phyloP scores from a whole-genome alignment of 1,140 invertebrate genomes.

The Heliconius eleuchia region DNA sequence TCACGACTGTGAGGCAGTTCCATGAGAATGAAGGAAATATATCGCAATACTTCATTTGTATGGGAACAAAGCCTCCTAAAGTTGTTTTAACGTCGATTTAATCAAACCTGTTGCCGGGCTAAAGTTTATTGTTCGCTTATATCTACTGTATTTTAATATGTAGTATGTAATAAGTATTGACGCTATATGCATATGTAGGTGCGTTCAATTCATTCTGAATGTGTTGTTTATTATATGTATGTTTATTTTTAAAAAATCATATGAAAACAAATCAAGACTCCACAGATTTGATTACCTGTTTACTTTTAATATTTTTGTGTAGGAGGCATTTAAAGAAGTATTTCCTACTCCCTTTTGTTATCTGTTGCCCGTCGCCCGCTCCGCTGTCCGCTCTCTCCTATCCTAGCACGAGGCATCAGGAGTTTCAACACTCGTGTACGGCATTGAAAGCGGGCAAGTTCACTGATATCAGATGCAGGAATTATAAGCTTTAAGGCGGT shows the following conservation, averaged over 20 bases:
- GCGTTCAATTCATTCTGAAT: too few species aligned
- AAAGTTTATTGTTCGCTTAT: background rate
- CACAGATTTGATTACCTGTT: too few species aligned
- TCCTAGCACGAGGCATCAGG: too few species aligned
- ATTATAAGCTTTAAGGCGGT: background rate
- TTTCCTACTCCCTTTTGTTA: too few species aligned
- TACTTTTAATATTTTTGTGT: too few species aligned
- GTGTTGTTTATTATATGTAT: too few species aligned
- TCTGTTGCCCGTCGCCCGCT: background rate
- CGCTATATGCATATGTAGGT: too few species aligned
- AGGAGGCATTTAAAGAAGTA: too few species aligned
- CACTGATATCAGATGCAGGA: too few species aligned
- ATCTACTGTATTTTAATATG: background rate
- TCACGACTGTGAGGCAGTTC: conserved; percentile 19
- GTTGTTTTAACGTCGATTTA: background rate
- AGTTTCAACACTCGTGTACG: background rate
- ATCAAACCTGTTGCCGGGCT: background rate
- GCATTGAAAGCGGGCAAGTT: background rate
- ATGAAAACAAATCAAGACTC: too few species aligned
- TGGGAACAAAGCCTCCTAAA: conserved; percentile 7
- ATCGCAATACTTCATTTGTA: conserved; percentile 12
- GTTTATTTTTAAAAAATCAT: too few species aligned
- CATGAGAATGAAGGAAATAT: conserved; percentile 10
- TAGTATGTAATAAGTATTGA: background rate
- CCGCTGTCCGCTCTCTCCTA: too few species aligned